Evolutionary conservation across 2,113 vertebrate genomes (phyloP).

Genomic region (Genyomyrus donnyi): DNA sequence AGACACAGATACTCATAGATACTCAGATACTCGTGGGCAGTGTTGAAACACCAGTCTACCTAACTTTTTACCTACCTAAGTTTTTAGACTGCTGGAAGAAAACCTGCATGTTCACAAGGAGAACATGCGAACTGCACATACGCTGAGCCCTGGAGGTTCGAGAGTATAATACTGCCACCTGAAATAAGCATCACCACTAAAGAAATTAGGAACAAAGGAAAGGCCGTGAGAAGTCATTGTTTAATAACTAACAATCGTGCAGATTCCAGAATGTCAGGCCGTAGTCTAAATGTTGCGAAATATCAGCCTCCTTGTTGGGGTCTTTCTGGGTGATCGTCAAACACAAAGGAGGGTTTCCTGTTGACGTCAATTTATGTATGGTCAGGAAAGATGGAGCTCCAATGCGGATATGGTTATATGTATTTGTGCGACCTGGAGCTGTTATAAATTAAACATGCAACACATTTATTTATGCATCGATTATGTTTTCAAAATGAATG

Average conservation of each 20-base stretch:
- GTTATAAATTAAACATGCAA: not conserved
- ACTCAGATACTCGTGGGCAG: not conserved
- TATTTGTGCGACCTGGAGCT: not conserved
- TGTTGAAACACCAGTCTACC: not conserved
- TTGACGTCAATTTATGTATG: not conserved
- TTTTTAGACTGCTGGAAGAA: not conserved
- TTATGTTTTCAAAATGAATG: not conserved
- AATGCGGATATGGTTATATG: not conserved
- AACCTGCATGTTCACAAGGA: not conserved
- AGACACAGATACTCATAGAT: not conserved
- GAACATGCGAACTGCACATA: not conserved
- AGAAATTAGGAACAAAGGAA: not conserved
- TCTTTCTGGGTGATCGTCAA: not conserved
- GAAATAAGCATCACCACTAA: not conserved
- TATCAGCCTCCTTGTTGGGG: not conserved
- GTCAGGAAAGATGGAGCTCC: not conserved
- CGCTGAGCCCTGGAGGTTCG: not conserved
- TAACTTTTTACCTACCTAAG: not conserved
- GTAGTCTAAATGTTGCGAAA: not conserved
- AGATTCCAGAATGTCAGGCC: not conserved
- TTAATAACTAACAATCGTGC: not conserved
- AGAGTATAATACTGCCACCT: not conserved
- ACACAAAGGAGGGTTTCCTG: not conserved
- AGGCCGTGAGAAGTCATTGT: not conserved
- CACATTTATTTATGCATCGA: not conserved